These are phyloP conservation scores for Oryzias celebensis DNA, from an alignment of 2,113 vertebrate species.

Conservation along the genomic window DNA sequence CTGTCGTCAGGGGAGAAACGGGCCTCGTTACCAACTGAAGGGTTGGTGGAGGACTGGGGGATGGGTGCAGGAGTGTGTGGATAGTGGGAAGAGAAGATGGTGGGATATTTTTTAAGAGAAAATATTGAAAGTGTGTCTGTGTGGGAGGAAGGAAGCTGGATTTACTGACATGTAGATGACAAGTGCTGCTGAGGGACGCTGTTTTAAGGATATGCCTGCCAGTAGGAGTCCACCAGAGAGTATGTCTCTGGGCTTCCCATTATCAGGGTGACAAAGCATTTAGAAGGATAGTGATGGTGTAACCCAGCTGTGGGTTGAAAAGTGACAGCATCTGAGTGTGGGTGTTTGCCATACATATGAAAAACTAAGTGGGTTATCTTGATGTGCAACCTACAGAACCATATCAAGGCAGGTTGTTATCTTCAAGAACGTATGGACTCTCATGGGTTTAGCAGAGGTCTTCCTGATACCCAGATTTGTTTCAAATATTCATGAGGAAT, in stretches of 20 bases:
- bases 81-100: slow-evolving; percentile 25
- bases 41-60: slow-evolving; percentile 18
- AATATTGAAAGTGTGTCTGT: slow-evolving; percentile 19
- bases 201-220: slow-evolving; percentile 57
- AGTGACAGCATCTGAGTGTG: slow-evolving; percentile 32
- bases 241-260: slow-evolving; percentile 52
- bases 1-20: slow-evolving; percentile 55
- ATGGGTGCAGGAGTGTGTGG: slow-evolving; percentile 9
- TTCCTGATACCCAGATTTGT: no score
- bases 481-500: no score
- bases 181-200: slow-evolving; percentile 47
- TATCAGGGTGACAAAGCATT: slow-evolving; percentile 49
- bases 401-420: no score
- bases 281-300: slow-evolving; percentile 34
- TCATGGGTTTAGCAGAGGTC: no score
- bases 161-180: slow-evolving; percentile 54
- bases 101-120: slow-evolving; percentile 17
- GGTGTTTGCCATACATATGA: slow-evolving; percentile 1
- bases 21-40: slow-evolving; percentile 43
- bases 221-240: slow-evolving; percentile 43
- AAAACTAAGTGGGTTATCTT: no score
- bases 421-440: no score
- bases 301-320: slow-evolving; percentile 34
- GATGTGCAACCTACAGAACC: no score
- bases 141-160: slow-evolving; percentile 44